A percentile compares a stretch with the other conserved stretches of the same genome.
These are phyloP conservation scores for Mus minutoides DNA, from an alignment of 2,797 vertebrate genomes.

Conservation along the genomic window DNA sequence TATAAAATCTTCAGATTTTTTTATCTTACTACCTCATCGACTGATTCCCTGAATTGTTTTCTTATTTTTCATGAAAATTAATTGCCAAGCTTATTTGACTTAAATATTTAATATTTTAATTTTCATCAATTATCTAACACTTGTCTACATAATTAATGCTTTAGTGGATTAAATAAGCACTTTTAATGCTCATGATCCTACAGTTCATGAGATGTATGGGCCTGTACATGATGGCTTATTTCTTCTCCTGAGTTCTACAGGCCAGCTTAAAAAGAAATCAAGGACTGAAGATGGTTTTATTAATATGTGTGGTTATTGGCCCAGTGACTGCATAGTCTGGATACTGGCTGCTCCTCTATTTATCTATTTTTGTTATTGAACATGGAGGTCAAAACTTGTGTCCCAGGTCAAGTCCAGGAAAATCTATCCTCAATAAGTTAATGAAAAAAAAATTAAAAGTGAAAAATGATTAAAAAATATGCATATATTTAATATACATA, in stretches of 20 bases:
- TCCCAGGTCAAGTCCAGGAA: neutral
- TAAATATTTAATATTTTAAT: neutral
- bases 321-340: neutral
- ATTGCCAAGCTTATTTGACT: neutral
- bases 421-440: neutral
- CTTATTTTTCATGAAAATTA: conserved; percentile 8
- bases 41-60: neutral
- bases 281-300: neutral
- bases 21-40: neutral
- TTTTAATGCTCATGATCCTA: neutral
- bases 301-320: neutral
- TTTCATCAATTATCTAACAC: neutral
- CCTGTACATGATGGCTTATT: neutral
- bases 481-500: neutral
- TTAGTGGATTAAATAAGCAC: neutral
- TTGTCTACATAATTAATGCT: neutral
- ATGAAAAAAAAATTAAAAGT: neutral
- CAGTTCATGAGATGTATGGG: neutral
- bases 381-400: neutral
- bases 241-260: neutral
- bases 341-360: neutral
- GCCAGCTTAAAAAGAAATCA: neutral
- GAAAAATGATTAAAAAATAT: neutral
- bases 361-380: neutral
- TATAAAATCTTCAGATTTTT: neutral